Conservation (phyloP, 2,797 vertebrate genomes). For the Rhodeus uyekii region DNA sequence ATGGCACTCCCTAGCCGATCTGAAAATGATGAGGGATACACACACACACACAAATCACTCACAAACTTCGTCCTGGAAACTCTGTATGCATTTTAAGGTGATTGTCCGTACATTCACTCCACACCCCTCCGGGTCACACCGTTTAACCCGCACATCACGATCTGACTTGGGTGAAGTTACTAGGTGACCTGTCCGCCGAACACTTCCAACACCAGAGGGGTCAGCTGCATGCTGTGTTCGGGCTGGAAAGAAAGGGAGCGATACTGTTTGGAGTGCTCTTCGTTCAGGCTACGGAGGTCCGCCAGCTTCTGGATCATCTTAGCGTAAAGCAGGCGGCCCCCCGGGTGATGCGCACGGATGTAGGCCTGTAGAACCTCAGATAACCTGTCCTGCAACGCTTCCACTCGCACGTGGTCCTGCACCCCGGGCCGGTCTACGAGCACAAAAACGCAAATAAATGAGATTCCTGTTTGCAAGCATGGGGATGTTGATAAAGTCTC, state of each 20-base stretch:
- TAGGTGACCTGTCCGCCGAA: slow-evolving; percentile 89
- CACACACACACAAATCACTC: slow-evolving; percentile 36
- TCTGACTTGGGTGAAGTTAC: slow-evolving; percentile 40
- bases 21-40: slow-evolving; percentile 16
- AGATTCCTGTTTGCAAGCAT: neutral
- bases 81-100: slow-evolving; percentile 53
- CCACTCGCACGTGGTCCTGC: slow-evolving; percentile 85
- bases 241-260: slow-evolving; percentile 88
- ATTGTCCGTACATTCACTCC: slow-evolving; percentile 63
- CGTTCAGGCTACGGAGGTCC: slow-evolving; percentile 92
- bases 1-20: slow-evolving; percentile 12
- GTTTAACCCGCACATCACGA: slow-evolving; percentile 14
- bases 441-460: slow-evolving; percentile 18
- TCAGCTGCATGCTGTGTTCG: slow-evolving; percentile 92
- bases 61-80: slow-evolving; percentile 27
- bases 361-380: slow-evolving; percentile 87
- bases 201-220: slow-evolving; percentile 87
- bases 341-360: slow-evolving; percentile 85
- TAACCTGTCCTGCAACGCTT: slow-evolving; percentile 88
- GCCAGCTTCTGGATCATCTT: slow-evolving; percentile 99
- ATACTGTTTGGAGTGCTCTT: slow-evolving; percentile 97
- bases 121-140: slow-evolving; percentile 33
- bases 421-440: slow-evolving; percentile 88
- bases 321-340: slow-evolving; percentile 89
- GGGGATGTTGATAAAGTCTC: neutral